These are phyloP conservation scores for Xenus cinereus DNA, from an alignment of 2,113 vertebrate genomes.

Conservation along the genomic window DNA sequence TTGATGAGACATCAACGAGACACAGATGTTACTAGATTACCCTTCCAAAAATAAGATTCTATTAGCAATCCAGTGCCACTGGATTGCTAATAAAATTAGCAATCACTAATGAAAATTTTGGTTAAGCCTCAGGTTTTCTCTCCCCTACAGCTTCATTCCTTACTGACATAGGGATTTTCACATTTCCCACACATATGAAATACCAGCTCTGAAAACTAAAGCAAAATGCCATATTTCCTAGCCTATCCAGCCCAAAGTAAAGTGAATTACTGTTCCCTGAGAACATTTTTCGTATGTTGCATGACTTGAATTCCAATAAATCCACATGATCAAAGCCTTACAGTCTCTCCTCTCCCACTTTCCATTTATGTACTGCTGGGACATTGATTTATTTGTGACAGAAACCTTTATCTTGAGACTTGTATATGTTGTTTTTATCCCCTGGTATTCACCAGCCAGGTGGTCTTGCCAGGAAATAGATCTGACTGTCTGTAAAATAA, in stretches of 20 bases:
- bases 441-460: background rate
- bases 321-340: background rate
- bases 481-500: background rate
- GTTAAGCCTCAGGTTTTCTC: background rate
- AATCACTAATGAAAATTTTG: background rate
- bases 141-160: background rate
- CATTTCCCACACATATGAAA: background rate
- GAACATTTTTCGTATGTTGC: background rate
- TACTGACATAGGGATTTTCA: background rate
- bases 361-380: background rate
- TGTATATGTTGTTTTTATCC: background rate
- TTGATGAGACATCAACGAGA: background rate
- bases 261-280: background rate
- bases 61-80: background rate
- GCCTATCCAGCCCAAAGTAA: background rate
- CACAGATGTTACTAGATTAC: background rate
- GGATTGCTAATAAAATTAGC: too few relatives aligned
- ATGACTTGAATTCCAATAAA: background rate
- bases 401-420: background rate
- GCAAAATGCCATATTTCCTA: background rate
- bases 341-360: background rate
- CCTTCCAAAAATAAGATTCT: background rate
- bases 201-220: background rate
- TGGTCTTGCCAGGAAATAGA: background rate
- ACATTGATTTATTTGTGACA: background rate